Conservation (phyloP, 2,888 invertebrate species). For the Metalampra italica region DNA sequence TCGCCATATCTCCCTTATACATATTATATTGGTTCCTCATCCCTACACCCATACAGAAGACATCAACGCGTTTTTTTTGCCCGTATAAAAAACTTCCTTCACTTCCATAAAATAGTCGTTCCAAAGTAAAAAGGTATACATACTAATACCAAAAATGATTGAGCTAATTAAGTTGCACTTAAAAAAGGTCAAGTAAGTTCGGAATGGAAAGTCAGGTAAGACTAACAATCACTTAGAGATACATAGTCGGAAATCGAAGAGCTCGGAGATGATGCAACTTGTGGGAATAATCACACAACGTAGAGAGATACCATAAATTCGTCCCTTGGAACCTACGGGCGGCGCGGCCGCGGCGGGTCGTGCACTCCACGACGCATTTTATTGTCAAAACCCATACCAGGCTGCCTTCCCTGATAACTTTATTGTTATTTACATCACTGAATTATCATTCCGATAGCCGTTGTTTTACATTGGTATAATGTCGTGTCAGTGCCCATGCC, state of each 20-base stretch:
- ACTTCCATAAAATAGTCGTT: too few relatives aligned
- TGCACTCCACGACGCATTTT: constrained; percentile 59
- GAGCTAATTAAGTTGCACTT: too few relatives aligned
- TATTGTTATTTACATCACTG: constrained; percentile 76
- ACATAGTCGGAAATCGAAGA: too few relatives aligned
- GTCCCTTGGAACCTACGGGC: constrained; percentile 49
- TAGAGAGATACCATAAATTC: constrained; percentile 51
- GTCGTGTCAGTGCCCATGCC: constrained; percentile 60
- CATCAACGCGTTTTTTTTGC: constrained; percentile 36
- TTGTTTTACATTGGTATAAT: constrained; percentile 74
- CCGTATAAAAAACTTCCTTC: too few relatives aligned
- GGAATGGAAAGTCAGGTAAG: neutral
- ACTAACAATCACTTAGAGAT: neutral
- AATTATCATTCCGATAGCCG: constrained; percentile 71
- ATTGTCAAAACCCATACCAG: constrained; percentile 73
- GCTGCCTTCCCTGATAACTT: constrained; percentile 68
- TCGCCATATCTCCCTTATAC: too few relatives aligned
- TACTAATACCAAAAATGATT: too few relatives aligned
- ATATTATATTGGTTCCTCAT: too few relatives aligned
- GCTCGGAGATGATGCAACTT: too few relatives aligned
- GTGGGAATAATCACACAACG: too few relatives aligned
- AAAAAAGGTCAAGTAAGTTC: too few relatives aligned
- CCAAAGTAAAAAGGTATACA: too few relatives aligned
- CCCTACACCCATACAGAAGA: constrained; percentile 44
- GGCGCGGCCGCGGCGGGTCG: constrained; percentile 45